phyloP scores from a whole-genome alignment of 35 echinoderm and acorn worm species.

The Holothuria glaberrima region DNA sequence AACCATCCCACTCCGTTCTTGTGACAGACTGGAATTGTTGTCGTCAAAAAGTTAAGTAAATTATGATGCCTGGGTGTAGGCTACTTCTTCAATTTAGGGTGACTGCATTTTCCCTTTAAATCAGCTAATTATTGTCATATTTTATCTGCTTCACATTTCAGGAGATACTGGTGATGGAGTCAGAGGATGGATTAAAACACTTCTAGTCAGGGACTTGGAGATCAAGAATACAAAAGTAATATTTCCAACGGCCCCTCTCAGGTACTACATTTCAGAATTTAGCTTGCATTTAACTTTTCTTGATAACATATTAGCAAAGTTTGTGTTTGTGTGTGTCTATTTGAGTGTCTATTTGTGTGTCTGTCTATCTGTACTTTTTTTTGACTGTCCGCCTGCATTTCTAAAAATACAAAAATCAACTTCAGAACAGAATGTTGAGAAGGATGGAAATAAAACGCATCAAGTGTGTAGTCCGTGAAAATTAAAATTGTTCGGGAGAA shows the following conservation, averaged over 20 bases:
- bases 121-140: no score
- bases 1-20: no score
- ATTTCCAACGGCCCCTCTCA: conserved; percentile 24
- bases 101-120: no score
- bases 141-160: not conserved
- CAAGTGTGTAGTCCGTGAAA: no score
- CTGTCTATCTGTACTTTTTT: not conserved
- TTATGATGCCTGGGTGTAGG: no score
- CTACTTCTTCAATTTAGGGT: no score
- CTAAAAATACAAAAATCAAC: not conserved
- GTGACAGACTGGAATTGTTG: no score
- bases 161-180: conserved; percentile 15
- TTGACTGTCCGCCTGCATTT: not conserved
- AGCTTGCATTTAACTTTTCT: not conserved
- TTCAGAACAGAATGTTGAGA: no score
- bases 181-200: not conserved
- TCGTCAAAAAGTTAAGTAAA: no score
- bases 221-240: not conserved
- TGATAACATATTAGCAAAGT: not conserved
- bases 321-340: not conserved
- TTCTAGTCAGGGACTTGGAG: not conserved
- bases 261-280: not conserved
- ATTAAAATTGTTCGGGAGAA: no score
- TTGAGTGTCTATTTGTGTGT: no score
- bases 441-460: no score